Conservation (phyloP, 1,140 invertebrate genomes). For the Globodera ellingtonae region DNA sequence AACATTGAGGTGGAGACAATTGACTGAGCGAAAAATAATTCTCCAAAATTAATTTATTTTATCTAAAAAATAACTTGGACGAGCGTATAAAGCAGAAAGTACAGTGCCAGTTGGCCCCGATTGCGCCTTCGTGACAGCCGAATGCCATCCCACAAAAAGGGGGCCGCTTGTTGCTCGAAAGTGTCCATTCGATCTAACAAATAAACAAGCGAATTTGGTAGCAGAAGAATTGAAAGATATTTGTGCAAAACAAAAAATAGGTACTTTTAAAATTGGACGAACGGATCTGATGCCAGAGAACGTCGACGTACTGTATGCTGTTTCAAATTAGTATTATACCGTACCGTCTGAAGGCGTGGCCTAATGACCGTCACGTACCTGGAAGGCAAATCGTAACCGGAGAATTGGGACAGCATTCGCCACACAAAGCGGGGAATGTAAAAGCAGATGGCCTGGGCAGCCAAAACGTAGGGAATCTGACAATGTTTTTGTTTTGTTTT, state of each 20-base stretch:
- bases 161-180: slow-evolving; percentile 57
- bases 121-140: slow-evolving; percentile 49
- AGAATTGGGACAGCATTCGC: slow-evolving; percentile 53
- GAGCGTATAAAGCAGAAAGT: slow-evolving; percentile 58
- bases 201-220: slow-evolving; percentile 5
- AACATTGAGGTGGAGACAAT: slow-evolving; percentile 56
- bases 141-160: slow-evolving; percentile 63
- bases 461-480: slow-evolving; percentile 62
- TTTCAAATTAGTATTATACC: not conserved
- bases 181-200: slow-evolving; percentile 51
- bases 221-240: not conserved
- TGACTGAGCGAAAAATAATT: slow-evolving; percentile 18
- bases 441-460: slow-evolving; percentile 59
- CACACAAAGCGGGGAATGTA: slow-evolving; percentile 62
- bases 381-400: slow-evolving; percentile 60
- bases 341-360: not conserved
- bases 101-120: slow-evolving; percentile 51
- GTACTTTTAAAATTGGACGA: slow-evolving; percentile 43
- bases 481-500: slow-evolving; percentile 19
- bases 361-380: not conserved
- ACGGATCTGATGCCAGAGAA: slow-evolving; percentile 30
- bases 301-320: slow-evolving; percentile 28
- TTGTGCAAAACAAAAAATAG: slow-evolving; percentile 19
- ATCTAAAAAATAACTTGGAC: slow-evolving; percentile 43
- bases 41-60: not conserved